Evolutionary conservation across 37 sponge, comb jelly and placozoan genomes (phyloP).

Genomic region (Amphimedon queenslandica): DNA sequence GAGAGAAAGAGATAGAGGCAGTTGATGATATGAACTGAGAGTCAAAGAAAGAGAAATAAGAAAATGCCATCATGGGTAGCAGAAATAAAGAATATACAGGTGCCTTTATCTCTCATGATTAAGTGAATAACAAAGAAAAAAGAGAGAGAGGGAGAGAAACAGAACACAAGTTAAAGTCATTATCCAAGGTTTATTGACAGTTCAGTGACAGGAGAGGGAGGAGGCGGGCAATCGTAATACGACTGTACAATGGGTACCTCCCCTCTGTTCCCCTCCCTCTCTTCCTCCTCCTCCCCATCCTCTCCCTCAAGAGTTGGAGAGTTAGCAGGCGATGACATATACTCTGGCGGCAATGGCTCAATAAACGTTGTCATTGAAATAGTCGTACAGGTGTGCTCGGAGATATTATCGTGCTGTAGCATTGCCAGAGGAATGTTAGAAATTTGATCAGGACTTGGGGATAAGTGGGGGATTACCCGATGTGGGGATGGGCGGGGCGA

Average conservation of each 20-base stretch:
- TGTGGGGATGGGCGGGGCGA: too few relatives aligned
- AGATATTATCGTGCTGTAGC: conserved; percentile 7
- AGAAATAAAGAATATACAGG: too few relatives aligned
- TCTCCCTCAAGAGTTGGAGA: neutral
- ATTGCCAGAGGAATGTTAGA: neutral
- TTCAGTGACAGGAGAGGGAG: conserved; percentile 7
- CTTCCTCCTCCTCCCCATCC: neutral
- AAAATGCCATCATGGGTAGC: too few relatives aligned
- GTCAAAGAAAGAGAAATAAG: too few relatives aligned
- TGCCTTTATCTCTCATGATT: neutral
- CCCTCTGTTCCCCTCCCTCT: neutral
- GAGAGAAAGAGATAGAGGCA: too few relatives aligned
- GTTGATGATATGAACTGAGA: too few relatives aligned
- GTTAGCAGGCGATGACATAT: neutral
- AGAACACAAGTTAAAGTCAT: neutral
- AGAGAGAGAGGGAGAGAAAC: neutral
- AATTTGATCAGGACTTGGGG: too few relatives aligned
- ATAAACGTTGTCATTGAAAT: neutral
- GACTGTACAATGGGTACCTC: neutral
- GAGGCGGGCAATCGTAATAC: neutral
- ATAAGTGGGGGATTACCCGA: too few relatives aligned
- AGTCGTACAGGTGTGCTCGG: neutral
- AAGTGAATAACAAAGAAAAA: neutral
- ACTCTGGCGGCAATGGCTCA: neutral
- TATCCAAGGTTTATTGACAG: neutral